phyloP scores from a whole-genome alignment of 2,113 vertebrate species.

The Pipra filicauda region DNA sequence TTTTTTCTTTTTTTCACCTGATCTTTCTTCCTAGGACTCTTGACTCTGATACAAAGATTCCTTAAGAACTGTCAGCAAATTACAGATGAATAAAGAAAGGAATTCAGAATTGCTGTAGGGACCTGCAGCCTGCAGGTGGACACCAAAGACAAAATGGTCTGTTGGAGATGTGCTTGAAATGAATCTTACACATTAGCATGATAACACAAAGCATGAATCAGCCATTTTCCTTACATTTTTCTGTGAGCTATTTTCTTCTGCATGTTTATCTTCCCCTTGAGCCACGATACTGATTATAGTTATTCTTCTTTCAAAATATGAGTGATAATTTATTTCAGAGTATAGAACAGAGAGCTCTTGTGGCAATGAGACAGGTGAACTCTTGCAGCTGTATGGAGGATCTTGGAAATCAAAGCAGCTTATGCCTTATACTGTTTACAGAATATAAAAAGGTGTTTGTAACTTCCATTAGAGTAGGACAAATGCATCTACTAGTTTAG shows the following conservation, averaged over 20 bases:
- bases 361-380: neutral
- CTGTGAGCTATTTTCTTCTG: neutral
- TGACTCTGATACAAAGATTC: neutral
- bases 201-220: neutral
- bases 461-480: neutral
- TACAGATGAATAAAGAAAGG: neutral
- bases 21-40: neutral
- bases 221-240: neutral
- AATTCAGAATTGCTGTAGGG: neutral
- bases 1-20: neutral
- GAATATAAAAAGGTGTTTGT: neutral
- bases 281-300: neutral
- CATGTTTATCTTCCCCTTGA: neutral
- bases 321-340: neutral
- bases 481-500: neutral
- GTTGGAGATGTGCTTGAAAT: neutral
- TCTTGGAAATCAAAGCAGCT: neutral
- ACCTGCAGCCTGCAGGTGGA: neutral
- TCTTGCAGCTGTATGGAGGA: neutral
- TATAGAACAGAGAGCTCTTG: neutral
- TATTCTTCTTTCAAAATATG: neutral
- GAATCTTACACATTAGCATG: neutral
- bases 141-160: neutral
- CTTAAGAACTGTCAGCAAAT: neutral
- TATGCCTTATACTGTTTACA: neutral